Conservation (phyloP, 2,888 invertebrate genomes). For the Pollenia labialis region DNA sequence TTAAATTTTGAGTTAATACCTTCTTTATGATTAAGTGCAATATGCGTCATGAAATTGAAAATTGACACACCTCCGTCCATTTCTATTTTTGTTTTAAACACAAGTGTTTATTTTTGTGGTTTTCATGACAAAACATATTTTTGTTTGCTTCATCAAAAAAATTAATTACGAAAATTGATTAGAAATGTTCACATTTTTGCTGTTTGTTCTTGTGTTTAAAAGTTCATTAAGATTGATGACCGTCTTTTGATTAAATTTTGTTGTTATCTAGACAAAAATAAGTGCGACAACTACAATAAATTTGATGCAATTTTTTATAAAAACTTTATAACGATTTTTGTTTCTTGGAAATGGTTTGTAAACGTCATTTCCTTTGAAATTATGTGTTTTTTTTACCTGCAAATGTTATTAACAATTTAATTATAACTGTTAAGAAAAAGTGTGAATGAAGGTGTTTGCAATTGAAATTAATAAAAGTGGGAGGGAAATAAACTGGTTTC, state of each 20-base stretch:
- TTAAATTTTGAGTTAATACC: too few relatives aligned
- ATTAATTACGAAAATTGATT: not conserved
- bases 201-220: not conserved
- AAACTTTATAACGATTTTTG: not conserved
- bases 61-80: constrained; percentile 3
- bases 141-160: not conserved
- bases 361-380: not conserved
- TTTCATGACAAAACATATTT: not conserved
- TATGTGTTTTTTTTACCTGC: too few relatives aligned
- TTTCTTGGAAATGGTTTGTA: not conserved
- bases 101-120: not conserved
- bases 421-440: too few relatives aligned
- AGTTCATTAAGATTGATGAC: not conserved
- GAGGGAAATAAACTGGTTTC: too few relatives aligned
- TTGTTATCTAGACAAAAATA: constrained; percentile 5
- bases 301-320: not conserved
- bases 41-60: constrained; percentile 17
- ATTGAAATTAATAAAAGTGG: too few relatives aligned
- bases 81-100: not conserved
- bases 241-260: not conserved
- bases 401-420: too few relatives aligned
- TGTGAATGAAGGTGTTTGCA: too few relatives aligned
- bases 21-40: not conserved
- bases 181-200: not conserved
- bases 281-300: not conserved